Evolutionary conservation across 2,797 vertebrate species (phyloP), one percentile per base, ranked within the genome.

Genomic region (Sebastes iracundus): DNA sequence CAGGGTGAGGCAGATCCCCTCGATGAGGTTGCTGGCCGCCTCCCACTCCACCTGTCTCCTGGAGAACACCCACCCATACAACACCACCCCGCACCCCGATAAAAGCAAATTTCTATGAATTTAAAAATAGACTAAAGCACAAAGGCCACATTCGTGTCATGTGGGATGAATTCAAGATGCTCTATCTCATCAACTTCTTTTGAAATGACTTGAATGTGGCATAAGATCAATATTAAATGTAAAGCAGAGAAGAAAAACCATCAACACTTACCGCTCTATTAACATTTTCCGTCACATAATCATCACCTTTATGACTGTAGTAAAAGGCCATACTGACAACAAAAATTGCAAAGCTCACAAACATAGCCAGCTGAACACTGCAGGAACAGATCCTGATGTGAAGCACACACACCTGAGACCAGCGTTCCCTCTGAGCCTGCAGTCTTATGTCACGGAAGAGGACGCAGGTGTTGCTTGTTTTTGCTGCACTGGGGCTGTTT

Each of bases 1-100:
- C 92, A 99, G 97, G 75, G 99, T 99, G 93, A 99, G 96, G 95
- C 99, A 99, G 96, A 99, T 99, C 88, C 99, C 99, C 95, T 99
- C 98, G 82, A 99, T 99, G 95, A 99, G 97, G 96, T 94, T 99
- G 96, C 99, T 99, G 95, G 99, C 98, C 75, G 98, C 98, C 94
- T 99, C 99, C 99, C 99, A 99, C 95, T 99, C 99, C 95, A 99
- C 98, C 96, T 99, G 99, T 96, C 98, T 97, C 96, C 99, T 99
- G 90, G 95, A 96, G 88, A 92, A 80, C 75, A 75, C 72, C 62
- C 46, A 68, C 46, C 63, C 79, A 59, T 7, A 66, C 76, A 61
- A 62, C 62, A 84, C 68, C 77, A 77, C 56, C 77, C 70, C 27
- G 2, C 33, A 76, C 68, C 42, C 67, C 65, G 20, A 82, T 3